These are phyloP conservation scores for Caerostris extrusa DNA, from an alignment of 1,140 invertebrate genomes.

Conservation along the genomic window DNA sequence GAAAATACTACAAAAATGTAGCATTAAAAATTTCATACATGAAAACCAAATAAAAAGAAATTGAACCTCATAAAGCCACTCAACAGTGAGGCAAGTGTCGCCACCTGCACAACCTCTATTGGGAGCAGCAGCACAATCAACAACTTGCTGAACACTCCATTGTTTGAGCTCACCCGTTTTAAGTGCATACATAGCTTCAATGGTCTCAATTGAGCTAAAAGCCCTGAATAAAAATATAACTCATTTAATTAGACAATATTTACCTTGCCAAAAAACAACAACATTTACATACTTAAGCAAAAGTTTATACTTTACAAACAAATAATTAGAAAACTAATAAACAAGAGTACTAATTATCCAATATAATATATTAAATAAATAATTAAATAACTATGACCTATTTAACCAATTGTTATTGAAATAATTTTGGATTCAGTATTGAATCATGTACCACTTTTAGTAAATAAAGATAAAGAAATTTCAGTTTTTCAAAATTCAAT, in stretches of 20 bases:
- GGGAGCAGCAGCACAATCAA: conserved; percentile 89
- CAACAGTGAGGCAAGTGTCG: conserved; percentile 88
- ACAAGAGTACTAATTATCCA: not conserved
- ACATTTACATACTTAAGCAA: no score
- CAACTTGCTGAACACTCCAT: conserved; percentile 91
- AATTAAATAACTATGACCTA: no score
- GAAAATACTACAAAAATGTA: not conserved
- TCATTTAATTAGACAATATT: no score
- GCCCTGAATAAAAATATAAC: conserved; percentile 83
- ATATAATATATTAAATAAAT: no score
- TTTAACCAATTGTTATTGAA: no score
- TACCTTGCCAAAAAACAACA: no score
- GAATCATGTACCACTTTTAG: no score
- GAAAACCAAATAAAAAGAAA: not conserved
- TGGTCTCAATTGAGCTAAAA: conserved; percentile 89
- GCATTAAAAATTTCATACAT: not conserved
- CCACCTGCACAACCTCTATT: conserved; percentile 91
- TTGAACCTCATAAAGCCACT: conserved; percentile 85
- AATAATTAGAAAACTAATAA: no score
- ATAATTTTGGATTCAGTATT: no score
- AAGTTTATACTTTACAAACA: no score
- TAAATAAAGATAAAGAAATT: no score
- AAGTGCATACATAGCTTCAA: conserved; percentile 90
- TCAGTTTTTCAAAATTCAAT: no score
- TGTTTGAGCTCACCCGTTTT: conserved; percentile 84